These are phyloP conservation scores for Tolypeutes matacus DNA, from an alignment of 2,797 vertebrate genomes.

Conservation along the genomic window DNA sequence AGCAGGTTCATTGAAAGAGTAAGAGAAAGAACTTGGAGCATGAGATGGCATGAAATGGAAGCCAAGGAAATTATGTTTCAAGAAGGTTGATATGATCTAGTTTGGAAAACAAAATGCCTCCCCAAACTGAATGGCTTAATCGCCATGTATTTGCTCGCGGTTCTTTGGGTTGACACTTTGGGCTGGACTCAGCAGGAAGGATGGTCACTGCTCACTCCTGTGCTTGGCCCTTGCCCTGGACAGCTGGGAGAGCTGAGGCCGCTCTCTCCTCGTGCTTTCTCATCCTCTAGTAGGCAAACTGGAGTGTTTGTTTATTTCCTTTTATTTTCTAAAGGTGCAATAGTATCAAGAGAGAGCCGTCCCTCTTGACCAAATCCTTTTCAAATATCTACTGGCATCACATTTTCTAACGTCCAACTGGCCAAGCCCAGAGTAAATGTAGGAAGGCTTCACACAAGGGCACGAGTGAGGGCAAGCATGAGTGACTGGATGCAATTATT, in stretches of 20 bases:
- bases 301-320: too few species aligned
- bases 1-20: not conserved
- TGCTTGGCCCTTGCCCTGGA: not conserved
- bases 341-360: not conserved
- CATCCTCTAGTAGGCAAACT: not conserved
- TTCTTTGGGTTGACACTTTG: not conserved
- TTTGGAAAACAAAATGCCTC: not conserved
- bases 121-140: not conserved
- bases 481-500: fast-evolving
- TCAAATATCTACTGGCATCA: not conserved
- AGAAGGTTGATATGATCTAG: not conserved
- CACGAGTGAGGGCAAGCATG: fast-evolving
- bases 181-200: not conserved
- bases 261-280: not conserved
- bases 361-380: not conserved
- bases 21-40: not conserved
- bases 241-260: too few species aligned
- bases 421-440: not conserved
- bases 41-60: not conserved
- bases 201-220: not conserved
- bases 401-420: not conserved
- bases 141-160: not conserved
- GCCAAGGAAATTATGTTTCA: not conserved
- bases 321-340: not conserved
- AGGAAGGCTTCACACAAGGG: too few species aligned